Percentiles rank a stretch among this genome's conserved stretches.
These are phyloP conservation scores for Nicator chloris DNA, from an alignment of 2,113 vertebrate species.

Conservation along the genomic window DNA sequence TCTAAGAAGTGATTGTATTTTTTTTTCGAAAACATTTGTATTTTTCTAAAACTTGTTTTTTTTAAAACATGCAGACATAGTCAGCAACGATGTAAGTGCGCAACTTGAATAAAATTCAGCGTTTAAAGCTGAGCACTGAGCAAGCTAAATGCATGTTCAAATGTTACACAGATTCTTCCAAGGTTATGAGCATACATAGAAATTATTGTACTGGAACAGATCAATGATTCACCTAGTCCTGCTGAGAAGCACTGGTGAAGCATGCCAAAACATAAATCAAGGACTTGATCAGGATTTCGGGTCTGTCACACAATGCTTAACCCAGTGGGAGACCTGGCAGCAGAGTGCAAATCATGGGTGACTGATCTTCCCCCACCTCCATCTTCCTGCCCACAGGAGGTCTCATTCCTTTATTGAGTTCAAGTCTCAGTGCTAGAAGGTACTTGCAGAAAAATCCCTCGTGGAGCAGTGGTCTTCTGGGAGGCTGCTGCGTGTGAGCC, in stretches of 20 bases:
- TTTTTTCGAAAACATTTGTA: background rate
- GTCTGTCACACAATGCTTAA: slow-evolving; percentile 15
- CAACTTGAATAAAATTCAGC: background rate
- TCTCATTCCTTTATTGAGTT: background rate
- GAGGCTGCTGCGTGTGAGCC: background rate
- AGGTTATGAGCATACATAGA: slow-evolving; percentile 18
- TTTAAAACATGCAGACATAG: background rate
- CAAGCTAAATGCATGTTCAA: background rate
- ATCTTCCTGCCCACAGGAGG: background rate
- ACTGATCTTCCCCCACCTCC: background rate
- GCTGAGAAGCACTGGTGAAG: slow-evolving; percentile 17
- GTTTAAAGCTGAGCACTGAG: background rate
- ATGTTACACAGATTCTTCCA: slow-evolving; percentile 7
- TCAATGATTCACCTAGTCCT: slow-evolving; percentile 47
- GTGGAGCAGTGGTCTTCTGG: background rate
- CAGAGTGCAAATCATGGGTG: background rate
- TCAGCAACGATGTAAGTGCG: background rate
- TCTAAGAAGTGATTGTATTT: background rate
- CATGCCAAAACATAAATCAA: slow-evolving; percentile 37
- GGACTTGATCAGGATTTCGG: slow-evolving; percentile 8
- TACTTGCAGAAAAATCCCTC: background rate
- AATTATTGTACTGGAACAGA: slow-evolving; percentile 55
- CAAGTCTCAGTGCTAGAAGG: background rate
- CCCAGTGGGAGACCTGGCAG: slow-evolving; percentile 38
- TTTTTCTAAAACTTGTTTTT: background rate